Base-by-base conservation (phyloP, 1,140 invertebrate species). In the Pseudoatta argentina region DNA sequence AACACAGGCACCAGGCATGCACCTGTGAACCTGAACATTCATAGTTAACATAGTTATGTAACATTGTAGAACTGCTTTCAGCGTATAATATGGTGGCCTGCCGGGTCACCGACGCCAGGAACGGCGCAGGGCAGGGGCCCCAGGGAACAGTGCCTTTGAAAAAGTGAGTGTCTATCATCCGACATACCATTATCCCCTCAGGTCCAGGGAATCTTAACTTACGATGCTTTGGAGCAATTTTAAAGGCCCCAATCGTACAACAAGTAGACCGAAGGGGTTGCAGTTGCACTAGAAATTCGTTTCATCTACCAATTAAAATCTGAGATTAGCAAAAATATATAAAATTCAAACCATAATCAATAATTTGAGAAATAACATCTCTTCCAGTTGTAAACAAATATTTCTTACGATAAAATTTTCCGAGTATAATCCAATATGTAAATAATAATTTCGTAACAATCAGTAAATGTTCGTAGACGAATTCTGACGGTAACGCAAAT, bases 71-170 rank as follows among this genome's bases (percentile, higher is more conserved):
- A 95, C 94, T 95, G 93, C 92, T 97, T 98, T 95, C 97, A 99
- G 98, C 98, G 96, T 99, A 99, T 97, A 99, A 98, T 96, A 98
- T 99, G 98, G 98, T 99, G 96, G 98, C 98, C 95, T 98, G 98
- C 97, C 97, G 98, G 94, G 97, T 98, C 94, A 98, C 98, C 92
- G 98, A 99, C 95, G 96, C 98, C 91, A 97, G 98, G 95, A 98
- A 98, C 95, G 98, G 98, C 94, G 97, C 95, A 96, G 97, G 96
- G 95, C 97, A 96, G 96, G 97, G 95, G 96, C 94, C 96, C 96
- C 98, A 98, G 96, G 98, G 98, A 97, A 98, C 98, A 98, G 98
- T 98, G 97, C 98, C 98, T 98, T 98, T 98, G 96, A 99, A 98
- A 97, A 99, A 98, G 98, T 99, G 96, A 98, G 97, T 97, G 91